phyloP scores from a whole-genome alignment of 1,140 invertebrate genomes.

The Propsilocerus akamusi region DNA sequence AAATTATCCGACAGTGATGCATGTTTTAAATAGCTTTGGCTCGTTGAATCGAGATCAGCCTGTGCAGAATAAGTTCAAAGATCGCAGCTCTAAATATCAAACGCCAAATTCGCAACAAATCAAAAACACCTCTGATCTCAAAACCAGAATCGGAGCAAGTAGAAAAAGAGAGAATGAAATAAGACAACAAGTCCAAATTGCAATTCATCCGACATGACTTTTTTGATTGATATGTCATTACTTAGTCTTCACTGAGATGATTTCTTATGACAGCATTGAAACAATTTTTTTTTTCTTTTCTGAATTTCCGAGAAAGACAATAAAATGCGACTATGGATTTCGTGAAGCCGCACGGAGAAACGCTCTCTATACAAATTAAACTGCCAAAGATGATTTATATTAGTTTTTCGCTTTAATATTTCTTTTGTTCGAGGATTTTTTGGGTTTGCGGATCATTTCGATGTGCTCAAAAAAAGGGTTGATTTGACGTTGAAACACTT shows the following conservation, averaged over 20 bases:
- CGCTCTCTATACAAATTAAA: not conserved
- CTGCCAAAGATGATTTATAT: constrained; percentile 3
- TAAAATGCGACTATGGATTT: not conserved
- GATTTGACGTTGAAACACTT: constrained; percentile 2
- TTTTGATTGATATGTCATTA: constrained; percentile 2
- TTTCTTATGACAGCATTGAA: not conserved
- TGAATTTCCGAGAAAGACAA: not conserved
- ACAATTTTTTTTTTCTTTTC: not conserved
- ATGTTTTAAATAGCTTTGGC: too few species aligned
- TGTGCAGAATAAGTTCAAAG: too few species aligned
- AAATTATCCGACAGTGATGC: too few species aligned
- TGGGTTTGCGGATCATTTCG: too few species aligned
- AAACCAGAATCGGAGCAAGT: too few species aligned
- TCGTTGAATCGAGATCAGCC: too few species aligned
- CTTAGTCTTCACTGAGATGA: not conserved
- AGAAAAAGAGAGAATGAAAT: too few species aligned
- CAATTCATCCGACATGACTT: not conserved
- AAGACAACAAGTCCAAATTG: not conserved
- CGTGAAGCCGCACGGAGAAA: not conserved
- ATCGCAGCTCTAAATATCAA: too few species aligned
- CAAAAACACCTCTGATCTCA: too few species aligned
- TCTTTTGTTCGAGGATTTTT: too few species aligned
- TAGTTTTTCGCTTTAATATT: not conserved
- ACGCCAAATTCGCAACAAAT: too few species aligned
- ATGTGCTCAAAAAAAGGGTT: constrained; percentile 1